Evolutionary conservation across 2,888 invertebrate species (phyloP).

Genomic region (Venusia cambrica): DNA sequence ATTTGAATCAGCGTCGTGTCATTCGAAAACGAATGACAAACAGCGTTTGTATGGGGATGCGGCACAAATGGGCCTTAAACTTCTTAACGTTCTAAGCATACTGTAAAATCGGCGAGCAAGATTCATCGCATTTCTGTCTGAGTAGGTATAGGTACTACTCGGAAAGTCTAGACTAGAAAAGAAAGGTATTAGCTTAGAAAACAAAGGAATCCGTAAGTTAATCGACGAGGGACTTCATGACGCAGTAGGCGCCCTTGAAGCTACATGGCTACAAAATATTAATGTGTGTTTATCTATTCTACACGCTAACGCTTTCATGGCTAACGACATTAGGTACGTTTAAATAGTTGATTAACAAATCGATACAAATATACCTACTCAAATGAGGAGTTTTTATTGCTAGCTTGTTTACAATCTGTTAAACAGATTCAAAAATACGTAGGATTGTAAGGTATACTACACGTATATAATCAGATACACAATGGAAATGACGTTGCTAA

Average conservation of each 20-base stretch:
- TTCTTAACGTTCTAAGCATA: no score
- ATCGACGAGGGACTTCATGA: slow-evolving; percentile 28
- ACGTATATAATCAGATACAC: slow-evolving; percentile 5
- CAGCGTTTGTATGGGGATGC: no score
- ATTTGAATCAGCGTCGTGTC: no score
- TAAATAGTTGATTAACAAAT: slow-evolving; percentile 33
- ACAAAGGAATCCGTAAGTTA: slow-evolving; percentile 16
- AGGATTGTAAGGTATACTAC: slow-evolving; percentile 3
- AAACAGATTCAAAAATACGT: no score
- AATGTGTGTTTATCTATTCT: slow-evolving; percentile 39
- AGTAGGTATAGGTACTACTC: slow-evolving; percentile 1
- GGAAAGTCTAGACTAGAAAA: slow-evolving; percentile 6
- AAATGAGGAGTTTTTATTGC: background rate
- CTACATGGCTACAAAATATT: slow-evolving; percentile 42
- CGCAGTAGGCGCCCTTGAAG: slow-evolving; percentile 44
- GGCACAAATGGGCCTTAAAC: no score
- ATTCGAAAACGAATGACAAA: no score
- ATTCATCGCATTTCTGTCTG: no score
- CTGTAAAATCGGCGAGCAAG: no score
- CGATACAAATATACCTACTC: slow-evolving; percentile 11
- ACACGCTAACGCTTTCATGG: slow-evolving; percentile 36
- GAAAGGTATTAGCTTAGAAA: slow-evolving; percentile 10
- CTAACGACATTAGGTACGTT: slow-evolving; percentile 27
- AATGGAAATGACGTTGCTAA: slow-evolving; percentile 10
- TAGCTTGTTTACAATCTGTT: no score